Conservation (phyloP, 2,113 vertebrate species). For the Ammospiza nelsoni region DNA sequence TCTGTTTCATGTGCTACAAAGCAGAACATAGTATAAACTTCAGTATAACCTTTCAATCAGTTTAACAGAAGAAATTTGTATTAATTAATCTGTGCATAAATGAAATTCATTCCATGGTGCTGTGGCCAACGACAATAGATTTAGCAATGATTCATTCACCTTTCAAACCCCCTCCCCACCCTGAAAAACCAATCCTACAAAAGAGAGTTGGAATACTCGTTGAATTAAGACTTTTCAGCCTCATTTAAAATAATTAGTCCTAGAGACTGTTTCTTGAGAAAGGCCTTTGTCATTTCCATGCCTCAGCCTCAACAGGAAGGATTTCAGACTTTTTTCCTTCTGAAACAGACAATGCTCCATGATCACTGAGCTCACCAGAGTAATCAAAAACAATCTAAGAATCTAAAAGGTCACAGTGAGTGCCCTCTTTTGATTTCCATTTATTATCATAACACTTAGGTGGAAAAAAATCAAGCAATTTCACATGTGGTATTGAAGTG, state of each 20-base stretch:
- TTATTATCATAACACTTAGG: background rate
- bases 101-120: background rate
- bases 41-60: background rate
- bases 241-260: background rate
- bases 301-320: background rate
- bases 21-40: background rate
- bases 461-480: background rate
- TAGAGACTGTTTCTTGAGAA: background rate
- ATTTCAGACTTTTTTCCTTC: background rate
- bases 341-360: background rate
- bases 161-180: background rate
- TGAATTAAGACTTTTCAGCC: background rate
- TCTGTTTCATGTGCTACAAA: slow-evolving; percentile 10
- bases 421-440: background rate
- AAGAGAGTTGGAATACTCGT: background rate
- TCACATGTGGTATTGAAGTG: background rate
- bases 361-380: background rate
- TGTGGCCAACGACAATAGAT: background rate
- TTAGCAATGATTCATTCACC: background rate
- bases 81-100: background rate
- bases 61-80: background rate
- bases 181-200: background rate
- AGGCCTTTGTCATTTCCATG: background rate
- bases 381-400: background rate
- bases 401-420: background rate